A percentile compares a stretch with the other conserved stretches of the same genome.
Evolutionary conservation across 1,140 invertebrate genomes (phyloP).

Genomic region (Eubasilissa regina): DNA sequence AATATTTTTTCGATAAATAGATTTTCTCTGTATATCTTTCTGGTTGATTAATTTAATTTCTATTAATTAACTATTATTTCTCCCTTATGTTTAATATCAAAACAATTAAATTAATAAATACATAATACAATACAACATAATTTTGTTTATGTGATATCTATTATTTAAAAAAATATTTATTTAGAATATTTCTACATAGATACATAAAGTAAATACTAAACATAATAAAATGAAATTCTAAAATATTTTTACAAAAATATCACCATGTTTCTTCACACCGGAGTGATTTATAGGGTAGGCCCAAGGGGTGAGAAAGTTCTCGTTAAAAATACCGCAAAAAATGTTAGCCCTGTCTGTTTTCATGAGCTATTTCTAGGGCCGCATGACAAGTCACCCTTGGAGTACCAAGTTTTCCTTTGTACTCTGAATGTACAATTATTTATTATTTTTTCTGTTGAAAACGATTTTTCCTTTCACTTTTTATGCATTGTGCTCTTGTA

Average conservation of each 20-base stretch:
- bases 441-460: slow-evolving; percentile 9
- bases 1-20: no score
- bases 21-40: no score
- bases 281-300: slow-evolving; percentile 46
- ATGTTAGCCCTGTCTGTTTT: slow-evolving; percentile 37
- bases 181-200: no score
- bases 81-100: no score
- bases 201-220: no score
- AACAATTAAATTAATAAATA: no score
- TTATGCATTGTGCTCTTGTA: background rate
- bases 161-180: no score
- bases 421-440: slow-evolving; percentile 12
- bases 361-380: slow-evolving; percentile 10
- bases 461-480: slow-evolving; percentile 16
- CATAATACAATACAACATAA: no score
- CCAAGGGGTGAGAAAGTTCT: slow-evolving; percentile 38
- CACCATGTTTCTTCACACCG: background rate
- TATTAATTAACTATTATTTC: no score
- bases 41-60: no score
- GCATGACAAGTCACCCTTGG: slow-evolving; percentile 41
- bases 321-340: slow-evolving; percentile 48
- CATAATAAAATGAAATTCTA: no score
- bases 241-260: background rate
- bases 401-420: slow-evolving; percentile 15
- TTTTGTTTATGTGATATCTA: no score